Base-by-base conservation (phyloP, 2,797 vertebrate genomes). In the Anableps anableps region DNA sequence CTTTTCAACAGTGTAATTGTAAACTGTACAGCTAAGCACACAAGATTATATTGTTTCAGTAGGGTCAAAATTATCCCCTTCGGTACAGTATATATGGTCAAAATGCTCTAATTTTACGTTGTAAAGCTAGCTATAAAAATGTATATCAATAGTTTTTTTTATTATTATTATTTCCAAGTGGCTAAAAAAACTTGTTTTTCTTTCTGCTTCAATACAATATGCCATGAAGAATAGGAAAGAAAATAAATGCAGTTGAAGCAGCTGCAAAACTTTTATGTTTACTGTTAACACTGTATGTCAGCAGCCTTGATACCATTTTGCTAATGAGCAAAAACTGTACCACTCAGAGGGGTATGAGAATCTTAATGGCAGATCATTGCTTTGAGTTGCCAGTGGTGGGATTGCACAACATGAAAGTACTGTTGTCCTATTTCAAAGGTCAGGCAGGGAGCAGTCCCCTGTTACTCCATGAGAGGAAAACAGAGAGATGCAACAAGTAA, bases 281-380 rank as follows among this genome's bases (percentile, higher is more conserved):
- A 13, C 72, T 85, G 83, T 80, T 91, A 92, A 93, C 91, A 88
- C 71, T 51, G 31, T 78, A 89, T 85, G 90, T 70, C 74, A 47
- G 48, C 55, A 79, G 75, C 78, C 51, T 34, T 83, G 83, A 91
- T 87, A 88, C 78, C 78, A 85, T 87, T 89, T 77, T 86, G 86
- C 85, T 82, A 80, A 84, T 36, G 80, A 31, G 80, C 82, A 86
- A 87, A 88, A 90, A 92, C 84, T 74, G 85, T 91, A 93, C 86
- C 85, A 84, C 86, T 92, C 88, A 29, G 86, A 88, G 72, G 83
- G 74, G 87, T 78, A 90, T 94, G 93, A 82, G 88, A 93, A 94
- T 91, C 88, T 88, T 91, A 94, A 94, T 92, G 84, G 84, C 58
- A 83, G 84, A 91, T 89, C 85, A 91, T 90, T 83, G 89, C 84